Evolutionary conservation across 2,888 invertebrate genomes (phyloP).

Genomic region (Trissonchulus latispiculum): DNA sequence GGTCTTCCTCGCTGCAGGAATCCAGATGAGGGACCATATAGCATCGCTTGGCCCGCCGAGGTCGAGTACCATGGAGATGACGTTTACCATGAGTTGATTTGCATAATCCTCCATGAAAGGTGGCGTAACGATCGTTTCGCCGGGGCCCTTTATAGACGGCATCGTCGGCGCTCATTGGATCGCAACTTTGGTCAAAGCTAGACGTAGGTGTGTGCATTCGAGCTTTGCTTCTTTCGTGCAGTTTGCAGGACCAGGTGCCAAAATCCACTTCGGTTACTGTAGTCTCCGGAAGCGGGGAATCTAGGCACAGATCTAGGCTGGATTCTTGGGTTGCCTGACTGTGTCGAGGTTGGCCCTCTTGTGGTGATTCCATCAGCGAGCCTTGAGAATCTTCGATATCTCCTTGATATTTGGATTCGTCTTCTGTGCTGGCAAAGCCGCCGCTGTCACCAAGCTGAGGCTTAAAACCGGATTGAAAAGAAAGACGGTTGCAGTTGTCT

Average conservation of each 20-base stretch:
- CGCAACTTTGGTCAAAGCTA: not conserved
- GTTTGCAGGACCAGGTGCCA: not conserved
- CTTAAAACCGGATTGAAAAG: too few relatives aligned
- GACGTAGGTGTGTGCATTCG: not conserved
- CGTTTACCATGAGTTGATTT: not conserved
- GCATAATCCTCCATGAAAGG: not conserved
- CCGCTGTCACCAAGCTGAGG: too few relatives aligned
- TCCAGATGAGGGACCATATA: too few relatives aligned
- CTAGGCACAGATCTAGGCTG: not conserved
- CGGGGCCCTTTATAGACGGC: not conserved
- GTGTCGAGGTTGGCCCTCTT: too few relatives aligned
- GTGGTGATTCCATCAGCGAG: too few relatives aligned
- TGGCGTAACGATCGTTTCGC: not conserved
- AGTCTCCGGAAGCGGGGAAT: not conserved
- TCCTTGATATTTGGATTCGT: too few relatives aligned
- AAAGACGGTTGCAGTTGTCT: too few relatives aligned
- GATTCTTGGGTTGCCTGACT: too few relatives aligned
- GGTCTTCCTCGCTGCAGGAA: not conserved
- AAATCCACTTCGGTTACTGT: not conserved
- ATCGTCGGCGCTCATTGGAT: not conserved
- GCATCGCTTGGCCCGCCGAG: not conserved
- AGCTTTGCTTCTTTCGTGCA: too few relatives aligned
- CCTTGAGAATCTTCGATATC: too few relatives aligned
- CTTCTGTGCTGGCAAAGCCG: too few relatives aligned
- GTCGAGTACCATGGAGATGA: not conserved